A percentile compares a stretch with the other conserved stretches of the same genome.
Conservation (phyloP, 2,113 vertebrate genomes). For the Alces alces region DNA sequence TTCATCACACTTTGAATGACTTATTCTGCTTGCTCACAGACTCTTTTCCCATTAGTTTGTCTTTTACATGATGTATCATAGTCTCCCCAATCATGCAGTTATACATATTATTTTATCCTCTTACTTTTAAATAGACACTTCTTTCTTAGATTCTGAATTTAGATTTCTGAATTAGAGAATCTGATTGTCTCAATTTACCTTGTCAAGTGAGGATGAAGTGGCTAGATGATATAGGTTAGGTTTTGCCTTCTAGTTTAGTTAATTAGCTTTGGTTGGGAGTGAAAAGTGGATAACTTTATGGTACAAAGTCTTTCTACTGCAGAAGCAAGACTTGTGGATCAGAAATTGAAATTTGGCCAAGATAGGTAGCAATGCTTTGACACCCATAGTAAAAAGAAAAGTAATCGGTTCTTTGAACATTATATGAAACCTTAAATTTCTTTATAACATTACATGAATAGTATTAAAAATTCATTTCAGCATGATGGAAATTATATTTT, state of each 20-base stretch:
- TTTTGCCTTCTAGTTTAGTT: not conserved
- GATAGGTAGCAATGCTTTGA: not conserved
- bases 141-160: not conserved
- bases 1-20: not conserved
- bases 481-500: not conserved
- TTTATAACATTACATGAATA: not conserved
- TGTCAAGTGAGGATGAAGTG: not conserved
- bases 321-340: not conserved
- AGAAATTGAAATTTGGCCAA: not conserved
- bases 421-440: not conserved
- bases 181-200: not conserved
- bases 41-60: not conserved
- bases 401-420: not conserved
- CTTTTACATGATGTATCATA: not conserved
- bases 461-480: not conserved
- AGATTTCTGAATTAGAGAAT: not conserved
- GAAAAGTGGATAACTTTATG: not conserved
- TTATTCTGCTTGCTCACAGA: not conserved
- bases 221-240: not conserved
- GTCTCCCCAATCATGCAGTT: not conserved
- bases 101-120: not conserved
- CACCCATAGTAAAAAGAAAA: not conserved
- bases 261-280: not conserved
- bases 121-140: not conserved
- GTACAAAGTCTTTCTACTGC: not conserved